Evolutionary conservation across 2,113 vertebrate species (phyloP), one percentile per base, ranked within the genome.

Genomic region (Charina bottae): DNA sequence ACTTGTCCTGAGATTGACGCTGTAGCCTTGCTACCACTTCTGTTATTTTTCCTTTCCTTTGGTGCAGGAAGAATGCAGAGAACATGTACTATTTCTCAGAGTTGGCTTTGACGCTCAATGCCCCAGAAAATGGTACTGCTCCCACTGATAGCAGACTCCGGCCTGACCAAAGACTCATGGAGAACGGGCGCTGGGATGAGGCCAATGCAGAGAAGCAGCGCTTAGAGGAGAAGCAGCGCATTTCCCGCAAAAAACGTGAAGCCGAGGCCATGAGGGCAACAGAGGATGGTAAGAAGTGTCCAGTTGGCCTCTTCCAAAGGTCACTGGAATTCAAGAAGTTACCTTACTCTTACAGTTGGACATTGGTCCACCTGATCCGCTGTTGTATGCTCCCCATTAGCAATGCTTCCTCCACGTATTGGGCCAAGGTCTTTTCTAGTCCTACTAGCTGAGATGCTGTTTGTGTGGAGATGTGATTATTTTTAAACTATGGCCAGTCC

Each of bases 61-160:
- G 23, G 10, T 0, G 0, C 83, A 99, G 98, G 89, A 99, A 99
- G 87, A 98, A 98, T 2, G 98, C 99, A 0, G 99, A 99, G 93
- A 99, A 97, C 96, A 99, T 99, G 99, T 99, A 99, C 96, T 99
- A 97, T 96, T 99, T 99, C 96, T 99, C 99, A 23, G 98, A 98
- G 1, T 97, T 99, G 89, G 99, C 99, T 0, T 95, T 99, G 88
- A 99, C 98, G 0, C 98, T 99, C 37, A 99, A 99, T 0, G 99
- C 99, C 15, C 92, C 92, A 0, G 99, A 99, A 93, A 97, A 96
- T 0, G 98, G 98, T 0, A 97, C 98, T 0, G 99, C 99, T 0
- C 99, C 98, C 7, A 99, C 99, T 0, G 99, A 99, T 96, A 99
- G 99, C 94, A 98, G 99, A 6, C 90, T 97, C 6, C 98, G 99